Conservation (phyloP, 2,797 vertebrate genomes). For the Muscicapa comitata region DNA sequence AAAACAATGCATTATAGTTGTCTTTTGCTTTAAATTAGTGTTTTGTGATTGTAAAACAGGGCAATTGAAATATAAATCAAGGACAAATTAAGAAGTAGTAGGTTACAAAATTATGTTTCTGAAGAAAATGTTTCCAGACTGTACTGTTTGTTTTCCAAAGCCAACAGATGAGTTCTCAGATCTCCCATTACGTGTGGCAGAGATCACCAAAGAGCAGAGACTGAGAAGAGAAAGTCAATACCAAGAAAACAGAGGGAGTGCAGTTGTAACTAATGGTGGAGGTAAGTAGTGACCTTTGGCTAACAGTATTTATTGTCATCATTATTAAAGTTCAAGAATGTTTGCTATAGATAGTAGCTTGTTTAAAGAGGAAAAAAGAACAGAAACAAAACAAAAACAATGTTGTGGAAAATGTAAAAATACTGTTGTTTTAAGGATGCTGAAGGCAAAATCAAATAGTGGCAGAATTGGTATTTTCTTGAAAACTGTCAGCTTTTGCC, state of each 20-base stretch:
- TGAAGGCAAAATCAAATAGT: neutral
- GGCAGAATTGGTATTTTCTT: neutral
- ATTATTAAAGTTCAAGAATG: neutral
- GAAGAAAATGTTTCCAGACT: neutral
- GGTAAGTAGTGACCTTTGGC: constrained; percentile 67
- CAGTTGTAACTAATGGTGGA: constrained; percentile 85
- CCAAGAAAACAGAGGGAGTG: constrained; percentile 71
- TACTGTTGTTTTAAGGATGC: neutral
- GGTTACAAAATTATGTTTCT: neutral
- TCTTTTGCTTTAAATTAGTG: neutral
- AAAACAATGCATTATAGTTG: neutral
- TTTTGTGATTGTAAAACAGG: neutral
- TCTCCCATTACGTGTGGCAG: constrained; percentile 82
- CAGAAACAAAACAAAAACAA: neutral
- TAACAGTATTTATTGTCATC: neutral
- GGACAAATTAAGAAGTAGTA: neutral
- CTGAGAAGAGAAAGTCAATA: constrained; percentile 80
- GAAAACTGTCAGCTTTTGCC: neutral
- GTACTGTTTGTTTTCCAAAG: constrained; percentile 69
- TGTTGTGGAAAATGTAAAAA: neutral
- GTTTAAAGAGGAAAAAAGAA: neutral
- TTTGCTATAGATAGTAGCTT: neutral
- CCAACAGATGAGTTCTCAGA: constrained; percentile 91
- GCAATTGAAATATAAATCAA: neutral
- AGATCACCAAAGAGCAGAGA: constrained; percentile 88